Percentiles rank a stretch among this genome's conserved stretches.
These are phyloP conservation scores for Megathymus violae DNA, from an alignment of 1,140 invertebrate species.

Conservation along the genomic window DNA sequence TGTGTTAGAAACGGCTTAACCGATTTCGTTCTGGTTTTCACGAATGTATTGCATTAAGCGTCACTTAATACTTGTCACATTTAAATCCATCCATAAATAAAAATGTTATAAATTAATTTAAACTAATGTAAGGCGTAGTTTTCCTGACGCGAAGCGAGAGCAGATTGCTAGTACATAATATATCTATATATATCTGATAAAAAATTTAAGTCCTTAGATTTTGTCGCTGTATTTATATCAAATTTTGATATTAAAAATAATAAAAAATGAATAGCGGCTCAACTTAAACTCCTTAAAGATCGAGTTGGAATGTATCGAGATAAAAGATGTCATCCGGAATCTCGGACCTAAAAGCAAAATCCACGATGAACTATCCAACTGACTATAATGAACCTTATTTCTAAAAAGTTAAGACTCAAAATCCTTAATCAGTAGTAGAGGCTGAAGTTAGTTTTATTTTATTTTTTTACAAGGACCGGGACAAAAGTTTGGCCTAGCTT, in stretches of 20 bases:
- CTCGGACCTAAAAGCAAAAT: slow-evolving; percentile 65
- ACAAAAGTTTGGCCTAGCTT: slow-evolving; percentile 76
- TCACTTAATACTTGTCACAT: too few relatives aligned
- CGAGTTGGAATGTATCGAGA: slow-evolving; percentile 77
- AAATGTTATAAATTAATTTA: too few relatives aligned
- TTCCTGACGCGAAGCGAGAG: too few relatives aligned
- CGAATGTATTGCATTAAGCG: too few relatives aligned
- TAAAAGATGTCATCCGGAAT: slow-evolving; percentile 81
- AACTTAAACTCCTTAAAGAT: slow-evolving; percentile 67
- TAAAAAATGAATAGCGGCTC: slow-evolving; percentile 55
- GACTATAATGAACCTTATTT: slow-evolving; percentile 48
- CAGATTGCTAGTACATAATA: too few relatives aligned
- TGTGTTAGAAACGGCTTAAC: too few relatives aligned
- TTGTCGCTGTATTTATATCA: neutral
- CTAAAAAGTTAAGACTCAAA: slow-evolving; percentile 44
- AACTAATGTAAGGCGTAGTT: too few relatives aligned
- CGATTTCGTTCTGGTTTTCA: too few relatives aligned
- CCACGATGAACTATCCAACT: slow-evolving; percentile 43
- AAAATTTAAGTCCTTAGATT: slow-evolving; percentile 16
- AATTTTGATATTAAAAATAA: slow-evolving; percentile 27
- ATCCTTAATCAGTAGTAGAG: slow-evolving; percentile 20
- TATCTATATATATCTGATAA: too few relatives aligned
- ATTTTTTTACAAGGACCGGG: slow-evolving; percentile 55
- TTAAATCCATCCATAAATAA: too few relatives aligned
- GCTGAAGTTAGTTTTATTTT: slow-evolving; percentile 47